Evolutionary conservation across 1,140 invertebrate genomes (phyloP).

Genomic region (Gerris buenoi): DNA sequence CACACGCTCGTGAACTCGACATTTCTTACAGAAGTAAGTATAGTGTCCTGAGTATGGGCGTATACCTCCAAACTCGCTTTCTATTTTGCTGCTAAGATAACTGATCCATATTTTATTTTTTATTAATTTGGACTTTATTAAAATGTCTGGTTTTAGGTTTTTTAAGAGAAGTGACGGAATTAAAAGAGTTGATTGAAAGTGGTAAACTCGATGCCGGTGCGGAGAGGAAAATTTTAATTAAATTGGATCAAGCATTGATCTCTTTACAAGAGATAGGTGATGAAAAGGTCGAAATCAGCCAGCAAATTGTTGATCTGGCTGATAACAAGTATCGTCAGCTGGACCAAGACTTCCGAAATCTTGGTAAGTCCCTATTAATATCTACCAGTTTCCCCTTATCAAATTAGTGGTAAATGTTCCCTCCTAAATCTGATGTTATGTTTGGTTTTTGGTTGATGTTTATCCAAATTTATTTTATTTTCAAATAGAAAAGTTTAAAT

Average conservation of each 20-base stretch:
- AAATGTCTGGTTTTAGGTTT: no score
- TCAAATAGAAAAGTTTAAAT: no score
- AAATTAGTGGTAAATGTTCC: no score
- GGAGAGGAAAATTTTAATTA: conserved; percentile 10
- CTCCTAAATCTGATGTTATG: no score
- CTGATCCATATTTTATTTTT: no score
- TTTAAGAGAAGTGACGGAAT: conserved; percentile 24
- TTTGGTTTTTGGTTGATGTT: no score
- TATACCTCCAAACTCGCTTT: no score
- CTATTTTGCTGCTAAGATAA: no score
- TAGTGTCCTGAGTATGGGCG: neutral
- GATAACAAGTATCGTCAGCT: conserved; percentile 77
- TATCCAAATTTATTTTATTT: no score
- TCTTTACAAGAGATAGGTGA: conserved; percentile 84
- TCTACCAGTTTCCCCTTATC: no score
- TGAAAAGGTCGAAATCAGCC: conserved; percentile 78
- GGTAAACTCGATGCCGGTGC: conserved; percentile 12
- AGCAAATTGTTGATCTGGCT: conserved; percentile 75
- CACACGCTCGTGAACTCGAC: conserved; percentile 79
- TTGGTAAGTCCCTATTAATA: no score
- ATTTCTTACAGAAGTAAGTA: conserved; percentile 70
- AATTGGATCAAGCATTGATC: conserved; percentile 63
- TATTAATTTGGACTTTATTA: neutral
- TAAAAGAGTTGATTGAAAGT: conserved; percentile 17
- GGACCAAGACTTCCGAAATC: conserved; percentile 66